Conservation (phyloP, 2,113 vertebrate species). For the Oreotragus oreotragus region DNA sequence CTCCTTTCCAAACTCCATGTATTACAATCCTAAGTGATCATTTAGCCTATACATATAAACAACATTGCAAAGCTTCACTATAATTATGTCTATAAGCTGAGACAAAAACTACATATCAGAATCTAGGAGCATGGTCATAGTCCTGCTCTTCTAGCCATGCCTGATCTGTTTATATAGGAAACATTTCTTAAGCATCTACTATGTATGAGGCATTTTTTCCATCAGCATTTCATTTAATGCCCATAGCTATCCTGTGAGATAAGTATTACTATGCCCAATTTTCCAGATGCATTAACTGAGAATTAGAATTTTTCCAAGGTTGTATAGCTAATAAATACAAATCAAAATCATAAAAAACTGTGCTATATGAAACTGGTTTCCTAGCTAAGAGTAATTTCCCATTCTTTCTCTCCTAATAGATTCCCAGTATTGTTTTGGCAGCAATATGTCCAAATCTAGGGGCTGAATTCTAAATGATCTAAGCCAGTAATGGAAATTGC, state of each 20-base stretch:
- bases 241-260: background rate
- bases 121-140: background rate
- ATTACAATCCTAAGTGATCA: background rate
- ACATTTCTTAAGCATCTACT: background rate
- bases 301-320: constrained; percentile 22
- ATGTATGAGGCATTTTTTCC: background rate
- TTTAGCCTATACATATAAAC: background rate
- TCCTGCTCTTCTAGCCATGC: background rate
- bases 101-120: background rate
- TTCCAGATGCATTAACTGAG: background rate
- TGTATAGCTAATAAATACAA: background rate
- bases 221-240: background rate
- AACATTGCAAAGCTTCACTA: background rate
- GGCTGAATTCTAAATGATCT: background rate
- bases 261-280: background rate
- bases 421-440: background rate
- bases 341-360: background rate
- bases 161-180: background rate
- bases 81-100: background rate
- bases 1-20: background rate
- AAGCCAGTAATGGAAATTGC: background rate
- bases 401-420: background rate
- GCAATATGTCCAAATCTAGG: background rate
- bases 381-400: background rate
- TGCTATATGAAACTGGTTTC: background rate